Evolutionary conservation across 2,113 vertebrate genomes (phyloP).

Genomic region (cat (Felis catus)): F.catus_Fca126_mat1.0 CM031416.1:139667001-139667500

Average conservation of each 20-base stretch:
- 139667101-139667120: not conserved
- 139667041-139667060: not conserved
- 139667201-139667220: not conserved
- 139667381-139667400: not conserved
- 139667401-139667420: not conserved
- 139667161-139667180: not conserved
- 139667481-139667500: not conserved
- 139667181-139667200: not conserved
- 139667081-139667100: not conserved
- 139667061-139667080: not conserved
- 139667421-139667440: not conserved
- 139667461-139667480: not conserved
- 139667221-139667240: not conserved
- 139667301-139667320: constrained; percentile 3
- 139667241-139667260: not conserved
- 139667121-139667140: not conserved
- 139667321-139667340: not conserved
- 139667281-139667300: not conserved
- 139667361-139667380: not conserved
- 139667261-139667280: not conserved
- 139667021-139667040: constrained; percentile 3
- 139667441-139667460: not conserved
- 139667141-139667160: not conserved
- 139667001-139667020: not conserved
- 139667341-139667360: not conserved